Percentiles rank a stretch among this genome's conserved stretches.
phyloP scores from a whole-genome alignment of 2,113 vertebrate species.

The Zosterops lateralis region DNA sequence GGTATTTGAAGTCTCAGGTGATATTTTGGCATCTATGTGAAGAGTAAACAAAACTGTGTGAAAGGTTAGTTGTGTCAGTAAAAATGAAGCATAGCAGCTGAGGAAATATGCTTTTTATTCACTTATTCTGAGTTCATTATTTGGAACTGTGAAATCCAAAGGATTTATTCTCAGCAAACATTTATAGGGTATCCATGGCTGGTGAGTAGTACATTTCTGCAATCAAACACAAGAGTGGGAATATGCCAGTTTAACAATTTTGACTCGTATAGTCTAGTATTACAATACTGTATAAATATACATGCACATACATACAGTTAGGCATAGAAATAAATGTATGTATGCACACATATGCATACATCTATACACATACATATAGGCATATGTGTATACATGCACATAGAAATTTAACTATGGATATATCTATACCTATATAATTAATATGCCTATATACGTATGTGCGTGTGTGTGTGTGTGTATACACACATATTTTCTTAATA shows the following conservation, averaged over 20 bases:
- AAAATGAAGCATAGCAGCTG: neutral
- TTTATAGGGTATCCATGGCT: neutral
- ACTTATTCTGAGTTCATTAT: neutral
- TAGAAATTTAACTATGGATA: neutral
- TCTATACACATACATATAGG: too few relatives aligned
- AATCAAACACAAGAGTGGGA: neutral
- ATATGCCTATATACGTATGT: neutral
- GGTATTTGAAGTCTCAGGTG: conserved; percentile 20
- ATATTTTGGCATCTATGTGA: neutral
- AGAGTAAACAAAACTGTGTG: neutral
- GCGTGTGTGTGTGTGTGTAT: neutral
- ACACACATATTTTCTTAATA: neutral
- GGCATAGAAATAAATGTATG: too few relatives aligned
- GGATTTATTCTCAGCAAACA: neutral
- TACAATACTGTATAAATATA: neutral
- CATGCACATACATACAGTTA: too few relatives aligned
- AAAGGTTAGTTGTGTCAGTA: conserved; percentile 9
- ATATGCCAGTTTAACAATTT: neutral
- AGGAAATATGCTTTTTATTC: neutral
- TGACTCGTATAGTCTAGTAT: neutral
- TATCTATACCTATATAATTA: neutral
- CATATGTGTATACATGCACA: too few relatives aligned
- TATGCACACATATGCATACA: neutral
- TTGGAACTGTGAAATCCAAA: neutral
- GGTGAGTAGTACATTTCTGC: neutral